Conservation (phyloP, 23 tunicate species). For the Pegea sp. region DNA sequence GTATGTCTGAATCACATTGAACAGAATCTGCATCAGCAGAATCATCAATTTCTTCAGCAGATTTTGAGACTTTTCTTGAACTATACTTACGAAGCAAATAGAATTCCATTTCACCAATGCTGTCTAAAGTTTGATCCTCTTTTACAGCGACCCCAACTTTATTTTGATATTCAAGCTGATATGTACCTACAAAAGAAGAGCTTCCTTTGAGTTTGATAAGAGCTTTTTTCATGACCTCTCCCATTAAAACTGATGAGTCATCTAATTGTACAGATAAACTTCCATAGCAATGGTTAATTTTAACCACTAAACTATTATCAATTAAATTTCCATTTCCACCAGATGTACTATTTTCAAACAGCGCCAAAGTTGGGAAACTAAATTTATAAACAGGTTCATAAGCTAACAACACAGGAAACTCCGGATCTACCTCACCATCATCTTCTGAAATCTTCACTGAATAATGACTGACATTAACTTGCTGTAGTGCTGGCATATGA, state of each 20-base stretch:
- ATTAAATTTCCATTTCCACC: conserved; percentile 23
- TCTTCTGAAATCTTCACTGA: conserved; percentile 50
- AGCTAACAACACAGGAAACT: conserved; percentile 44
- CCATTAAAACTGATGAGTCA: conserved; percentile 40
- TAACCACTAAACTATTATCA: conserved; percentile 61
- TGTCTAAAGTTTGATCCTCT: conserved; percentile 67
- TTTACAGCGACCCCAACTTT: conserved; percentile 36
- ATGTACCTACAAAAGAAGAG: conserved; percentile 23
- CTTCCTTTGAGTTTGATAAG: conserved; percentile 43
- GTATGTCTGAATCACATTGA: no score
- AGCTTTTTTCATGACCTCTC: conserved; percentile 48
- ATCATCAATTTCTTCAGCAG: no score
- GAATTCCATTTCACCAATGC: conserved; percentile 79
- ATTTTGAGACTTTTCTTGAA: no score
- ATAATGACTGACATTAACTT: conserved; percentile 31
- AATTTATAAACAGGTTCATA: conserved; percentile 57
- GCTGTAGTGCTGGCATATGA: conserved; percentile 21
- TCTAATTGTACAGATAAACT: conserved; percentile 57
- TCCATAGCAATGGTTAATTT: conserved; percentile 45
- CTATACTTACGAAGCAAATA: conserved; percentile 74
- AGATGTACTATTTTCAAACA: conserved; percentile 27
- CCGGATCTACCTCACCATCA: conserved; percentile 77
- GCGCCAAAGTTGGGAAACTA: conserved; percentile 58
- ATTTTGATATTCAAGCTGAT: conserved; percentile 44
- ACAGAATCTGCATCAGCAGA: no score